Conservation (phyloP, 1,140 invertebrate genomes). For the Ceratina japonica region DNA sequence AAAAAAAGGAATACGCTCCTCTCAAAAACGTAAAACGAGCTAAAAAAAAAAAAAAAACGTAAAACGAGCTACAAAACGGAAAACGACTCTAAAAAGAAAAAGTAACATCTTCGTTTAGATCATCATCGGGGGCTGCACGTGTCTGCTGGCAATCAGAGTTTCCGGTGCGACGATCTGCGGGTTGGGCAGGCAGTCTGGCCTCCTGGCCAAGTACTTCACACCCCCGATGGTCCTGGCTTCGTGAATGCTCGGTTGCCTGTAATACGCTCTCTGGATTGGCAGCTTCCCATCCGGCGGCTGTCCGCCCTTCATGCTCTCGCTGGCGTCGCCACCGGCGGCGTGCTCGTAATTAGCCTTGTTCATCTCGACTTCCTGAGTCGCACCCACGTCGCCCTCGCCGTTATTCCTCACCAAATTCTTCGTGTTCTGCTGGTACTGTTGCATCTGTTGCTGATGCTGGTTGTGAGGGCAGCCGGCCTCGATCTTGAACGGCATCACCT, state of each 20-base stretch:
- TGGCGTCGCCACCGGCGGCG: constrained; percentile 48
- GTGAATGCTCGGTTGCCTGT: constrained; percentile 43
- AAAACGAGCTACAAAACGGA: background rate
- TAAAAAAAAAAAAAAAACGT: background rate
- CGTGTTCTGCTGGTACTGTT: constrained; percentile 40
- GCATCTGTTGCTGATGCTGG: constrained; percentile 47
- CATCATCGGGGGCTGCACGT: constrained; percentile 39
- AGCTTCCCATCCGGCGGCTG: background rate
- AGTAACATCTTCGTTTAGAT: constrained; percentile 22
- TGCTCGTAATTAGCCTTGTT: constrained; percentile 22
- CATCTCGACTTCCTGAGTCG: background rate
- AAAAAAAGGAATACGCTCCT: background rate
- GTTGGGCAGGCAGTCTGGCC: constrained; percentile 49
- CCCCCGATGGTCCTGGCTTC: constrained; percentile 62
- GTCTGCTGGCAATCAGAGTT: constrained; percentile 41
- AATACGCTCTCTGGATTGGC: constrained; percentile 1
- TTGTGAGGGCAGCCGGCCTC: background rate
- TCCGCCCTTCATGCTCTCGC: background rate
- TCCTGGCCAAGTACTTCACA: constrained; percentile 62
- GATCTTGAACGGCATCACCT: background rate
- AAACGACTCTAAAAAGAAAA: background rate
- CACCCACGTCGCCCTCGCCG: constrained; percentile 42
- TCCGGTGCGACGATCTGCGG: constrained; percentile 18
- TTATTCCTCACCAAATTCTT: constrained; percentile 9
- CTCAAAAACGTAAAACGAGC: background rate